phyloP scores from a whole-genome alignment of 2,888 invertebrate species.

The Mimumesa dahlbomi region DNA sequence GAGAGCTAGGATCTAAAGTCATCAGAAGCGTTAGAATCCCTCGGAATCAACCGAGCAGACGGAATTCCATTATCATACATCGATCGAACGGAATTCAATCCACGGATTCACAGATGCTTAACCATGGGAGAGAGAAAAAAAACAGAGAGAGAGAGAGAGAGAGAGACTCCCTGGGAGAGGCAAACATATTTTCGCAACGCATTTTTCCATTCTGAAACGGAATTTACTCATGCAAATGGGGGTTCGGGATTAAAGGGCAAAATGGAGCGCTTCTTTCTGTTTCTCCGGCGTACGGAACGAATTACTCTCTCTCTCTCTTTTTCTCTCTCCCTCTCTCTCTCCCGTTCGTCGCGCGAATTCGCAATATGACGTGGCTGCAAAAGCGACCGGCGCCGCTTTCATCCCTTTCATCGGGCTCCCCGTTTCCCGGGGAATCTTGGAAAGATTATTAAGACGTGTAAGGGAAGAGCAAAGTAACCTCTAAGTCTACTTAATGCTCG shows the following conservation, averaged over 20 bases:
- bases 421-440: conserved; percentile 38
- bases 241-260: conserved; percentile 37
- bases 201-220: neutral
- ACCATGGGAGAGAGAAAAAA: too few species aligned
- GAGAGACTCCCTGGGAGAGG: too few species aligned
- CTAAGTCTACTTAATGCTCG: conserved; percentile 50
- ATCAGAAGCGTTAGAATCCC: too few species aligned
- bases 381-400: conserved; percentile 27
- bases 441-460: conserved; percentile 58
- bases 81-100: too few species aligned
- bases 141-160: too few species aligned
- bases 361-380: conserved; percentile 37
- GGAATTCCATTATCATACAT: too few species aligned
- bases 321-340: neutral
- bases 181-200: too few species aligned
- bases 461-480: conserved; percentile 49
- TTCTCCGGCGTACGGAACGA: conserved; percentile 10
- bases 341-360: conserved; percentile 20
- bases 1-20: too few species aligned
- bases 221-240: conserved; percentile 32
- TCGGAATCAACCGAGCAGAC: too few species aligned
- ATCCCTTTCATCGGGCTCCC: conserved; percentile 35
- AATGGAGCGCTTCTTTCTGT: conserved; percentile 11
- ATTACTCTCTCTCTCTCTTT: neutral
- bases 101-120: too few species aligned